Conservation (phyloP, 2,113 vertebrate species). For the Trichomycterus rosablanca region DNA sequence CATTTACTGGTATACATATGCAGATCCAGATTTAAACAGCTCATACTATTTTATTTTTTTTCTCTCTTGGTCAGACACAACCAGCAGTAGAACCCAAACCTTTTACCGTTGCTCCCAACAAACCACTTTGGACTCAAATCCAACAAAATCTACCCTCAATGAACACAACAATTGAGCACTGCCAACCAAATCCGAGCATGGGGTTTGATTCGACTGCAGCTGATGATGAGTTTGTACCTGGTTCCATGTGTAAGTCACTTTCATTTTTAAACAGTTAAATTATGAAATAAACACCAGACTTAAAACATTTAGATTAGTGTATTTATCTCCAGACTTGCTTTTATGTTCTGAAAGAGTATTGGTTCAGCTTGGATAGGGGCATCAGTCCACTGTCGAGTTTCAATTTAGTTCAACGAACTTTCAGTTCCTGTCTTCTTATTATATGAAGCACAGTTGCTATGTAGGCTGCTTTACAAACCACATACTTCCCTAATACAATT, state of each 20-base stretch:
- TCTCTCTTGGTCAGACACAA: background rate
- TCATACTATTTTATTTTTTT: too few species aligned
- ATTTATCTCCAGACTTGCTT: too few species aligned
- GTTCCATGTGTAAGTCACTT: constrained; percentile 58
- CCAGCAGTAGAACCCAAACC: background rate
- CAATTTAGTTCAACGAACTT: too few species aligned
- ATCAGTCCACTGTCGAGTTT: too few species aligned
- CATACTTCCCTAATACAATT: too few species aligned
- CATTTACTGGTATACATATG: too few species aligned
- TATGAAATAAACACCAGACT: background rate
- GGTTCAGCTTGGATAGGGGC: background rate
- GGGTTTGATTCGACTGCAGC: constrained; percentile 22
- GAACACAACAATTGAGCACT: constrained; percentile 10
- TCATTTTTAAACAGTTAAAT: background rate
- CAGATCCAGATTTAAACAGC: too few species aligned
- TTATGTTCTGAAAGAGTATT: too few species aligned
- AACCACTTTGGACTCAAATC: background rate
- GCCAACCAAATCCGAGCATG: constrained; percentile 33
- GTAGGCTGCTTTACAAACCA: too few species aligned
- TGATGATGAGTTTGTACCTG: constrained; percentile 64
- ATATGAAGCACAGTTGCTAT: too few species aligned
- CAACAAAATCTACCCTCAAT: background rate
- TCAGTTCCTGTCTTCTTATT: too few species aligned
- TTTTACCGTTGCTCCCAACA: background rate
- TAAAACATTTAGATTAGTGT: too few species aligned